These are phyloP conservation scores for Thalassaphorura encarpata DNA, from an alignment of 1,140 invertebrate species.

Conservation along the genomic window DNA sequence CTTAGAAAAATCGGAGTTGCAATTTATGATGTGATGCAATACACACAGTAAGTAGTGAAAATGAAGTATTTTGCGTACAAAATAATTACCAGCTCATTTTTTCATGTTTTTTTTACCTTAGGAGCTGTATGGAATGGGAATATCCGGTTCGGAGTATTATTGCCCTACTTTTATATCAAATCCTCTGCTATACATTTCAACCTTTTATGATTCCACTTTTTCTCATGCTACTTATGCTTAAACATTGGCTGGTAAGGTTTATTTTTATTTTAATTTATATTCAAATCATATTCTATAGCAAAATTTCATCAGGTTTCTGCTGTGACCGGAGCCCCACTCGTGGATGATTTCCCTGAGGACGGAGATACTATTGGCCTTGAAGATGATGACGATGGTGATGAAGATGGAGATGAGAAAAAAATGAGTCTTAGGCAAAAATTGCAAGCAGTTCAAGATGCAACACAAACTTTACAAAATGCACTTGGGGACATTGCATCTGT, in stretches of 20 bases:
- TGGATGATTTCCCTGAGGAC: constrained; percentile 54
- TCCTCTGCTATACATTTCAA: constrained; percentile 71
- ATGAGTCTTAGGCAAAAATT: constrained; percentile 87
- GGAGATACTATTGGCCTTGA: constrained; percentile 30
- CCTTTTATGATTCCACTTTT: constrained; percentile 75
- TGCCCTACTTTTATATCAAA: constrained; percentile 72
- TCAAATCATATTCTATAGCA: neutral
- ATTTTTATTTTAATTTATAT: neutral
- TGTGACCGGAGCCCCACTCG: constrained; percentile 37
- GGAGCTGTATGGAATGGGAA: constrained; percentile 96
- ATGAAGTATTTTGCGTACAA: neutral
- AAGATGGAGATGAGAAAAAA: constrained; percentile 69
- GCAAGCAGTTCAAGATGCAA: constrained; percentile 91
- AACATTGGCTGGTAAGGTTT: constrained; percentile 53
- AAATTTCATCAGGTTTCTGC: constrained; percentile 28
- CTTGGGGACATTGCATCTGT: constrained; percentile 86
- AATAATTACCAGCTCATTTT: too few species aligned
- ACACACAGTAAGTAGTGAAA: constrained; percentile 78
- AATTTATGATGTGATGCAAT: constrained; percentile 80
- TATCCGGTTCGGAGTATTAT: constrained; percentile 74
- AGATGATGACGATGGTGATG: constrained; percentile 35
- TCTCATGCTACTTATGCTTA: constrained; percentile 64
- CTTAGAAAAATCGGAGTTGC: constrained; percentile 80
- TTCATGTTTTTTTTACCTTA: constrained; percentile 39
- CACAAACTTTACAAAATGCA: constrained; percentile 84